phyloP scores from a whole-genome alignment of 2,888 invertebrate genomes.

The Pachycephus smyrnensis region DNA sequence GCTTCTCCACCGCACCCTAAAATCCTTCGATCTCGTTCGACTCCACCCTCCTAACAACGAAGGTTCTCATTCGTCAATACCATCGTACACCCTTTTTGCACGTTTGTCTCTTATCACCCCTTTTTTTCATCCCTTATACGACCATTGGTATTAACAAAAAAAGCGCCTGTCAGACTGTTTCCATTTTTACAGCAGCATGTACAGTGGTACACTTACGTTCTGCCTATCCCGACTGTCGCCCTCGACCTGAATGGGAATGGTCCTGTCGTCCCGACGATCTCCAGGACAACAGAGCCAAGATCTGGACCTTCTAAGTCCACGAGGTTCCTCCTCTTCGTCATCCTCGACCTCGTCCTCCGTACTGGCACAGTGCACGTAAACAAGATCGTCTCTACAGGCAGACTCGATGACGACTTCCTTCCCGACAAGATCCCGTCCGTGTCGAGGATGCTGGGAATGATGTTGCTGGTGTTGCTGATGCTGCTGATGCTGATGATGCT shows the following conservation, averaged over 20 bases:
- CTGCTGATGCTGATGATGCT: slow-evolving; percentile 36
- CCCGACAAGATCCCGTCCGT: slow-evolving; percentile 20
- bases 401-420: slow-evolving; percentile 44
- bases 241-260: slow-evolving; percentile 46
- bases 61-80: slow-evolving; percentile 4
- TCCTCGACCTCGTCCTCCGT: slow-evolving; percentile 41
- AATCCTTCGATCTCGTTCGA: neutral
- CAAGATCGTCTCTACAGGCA: slow-evolving; percentile 41
- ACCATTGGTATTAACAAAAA: neutral
- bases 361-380: slow-evolving; percentile 49
- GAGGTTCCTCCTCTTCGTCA: slow-evolving; percentile 34
- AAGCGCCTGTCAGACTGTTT: neutral
- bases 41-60: slow-evolving; percentile 1
- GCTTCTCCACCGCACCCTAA: neutral
- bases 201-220: slow-evolving; percentile 23
- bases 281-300: slow-evolving; percentile 70
- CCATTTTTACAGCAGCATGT: neutral
- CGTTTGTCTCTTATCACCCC: neutral
- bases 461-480: slow-evolving; percentile 33
- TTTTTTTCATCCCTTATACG: neutral
- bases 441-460: slow-evolving; percentile 31
- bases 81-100: neutral
- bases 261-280: slow-evolving; percentile 42
- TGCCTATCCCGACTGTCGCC: slow-evolving; percentile 37
- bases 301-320: slow-evolving; percentile 47